Evolutionary conservation across 2,888 invertebrate species (phyloP).

Genomic region (Laspeyria flexula): DNA sequence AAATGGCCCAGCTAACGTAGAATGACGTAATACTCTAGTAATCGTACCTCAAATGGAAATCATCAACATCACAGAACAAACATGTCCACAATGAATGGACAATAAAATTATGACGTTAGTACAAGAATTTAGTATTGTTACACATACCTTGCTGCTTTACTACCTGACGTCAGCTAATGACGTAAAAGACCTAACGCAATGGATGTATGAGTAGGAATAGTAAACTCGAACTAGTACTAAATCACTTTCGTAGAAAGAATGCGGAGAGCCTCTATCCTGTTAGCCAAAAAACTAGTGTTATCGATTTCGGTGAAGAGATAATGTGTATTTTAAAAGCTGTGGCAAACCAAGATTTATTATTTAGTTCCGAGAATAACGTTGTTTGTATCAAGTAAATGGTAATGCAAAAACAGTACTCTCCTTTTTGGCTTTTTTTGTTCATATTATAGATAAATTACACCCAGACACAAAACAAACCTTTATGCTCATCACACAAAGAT

Average conservation of each 20-base stretch:
- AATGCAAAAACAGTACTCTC: neutral
- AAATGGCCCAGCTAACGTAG: neutral
- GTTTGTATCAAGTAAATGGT: neutral
- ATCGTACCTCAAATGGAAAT: neutral
- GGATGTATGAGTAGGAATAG: slow-evolving; percentile 9
- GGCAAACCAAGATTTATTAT: slow-evolving; percentile 4
- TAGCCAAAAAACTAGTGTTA: slow-evolving; percentile 5
- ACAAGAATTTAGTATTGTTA: slow-evolving; percentile 23
- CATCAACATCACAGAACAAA: slow-evolving; percentile 1
- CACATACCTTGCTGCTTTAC: slow-evolving; percentile 24
- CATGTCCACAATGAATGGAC: slow-evolving; percentile 2
- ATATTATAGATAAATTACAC: too few relatives aligned
- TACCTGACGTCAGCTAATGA: slow-evolving; percentile 16
- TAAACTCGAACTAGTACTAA: slow-evolving; percentile 8
- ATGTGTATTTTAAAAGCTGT: slow-evolving; percentile 2
- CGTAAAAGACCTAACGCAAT: slow-evolving; percentile 14
- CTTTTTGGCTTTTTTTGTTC: too few relatives aligned
- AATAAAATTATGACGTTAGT: slow-evolving; percentile 30
- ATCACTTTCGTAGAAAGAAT: slow-evolving; percentile 2
- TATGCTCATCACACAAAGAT: too few relatives aligned
- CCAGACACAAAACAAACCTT: too few relatives aligned
- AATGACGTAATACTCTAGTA: neutral
- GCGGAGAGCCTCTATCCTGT: slow-evolving; percentile 5
- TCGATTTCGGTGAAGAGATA: slow-evolving; percentile 14
- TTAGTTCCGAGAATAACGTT: slow-evolving; percentile 16